phyloP scores from a whole-genome alignment of 2,888 invertebrate genomes.

The Ernsta delagoae region DNA sequence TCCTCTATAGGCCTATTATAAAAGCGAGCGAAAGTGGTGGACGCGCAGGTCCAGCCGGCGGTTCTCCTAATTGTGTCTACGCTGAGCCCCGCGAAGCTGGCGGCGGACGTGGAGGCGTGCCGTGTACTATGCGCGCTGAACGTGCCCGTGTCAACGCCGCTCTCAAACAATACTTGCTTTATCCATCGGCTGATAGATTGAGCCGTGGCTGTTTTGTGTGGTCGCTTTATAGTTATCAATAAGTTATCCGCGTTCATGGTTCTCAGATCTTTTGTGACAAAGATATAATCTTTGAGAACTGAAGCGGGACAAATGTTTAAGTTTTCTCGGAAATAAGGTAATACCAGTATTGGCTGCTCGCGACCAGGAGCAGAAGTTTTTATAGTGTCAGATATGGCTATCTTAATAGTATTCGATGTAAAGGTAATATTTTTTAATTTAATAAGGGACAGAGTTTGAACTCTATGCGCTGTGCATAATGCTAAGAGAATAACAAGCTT shows the following conservation, averaged over 20 bases:
- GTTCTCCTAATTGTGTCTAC: slow-evolving; percentile 28
- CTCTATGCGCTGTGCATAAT: slow-evolving; percentile 14
- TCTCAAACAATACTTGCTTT: not conserved
- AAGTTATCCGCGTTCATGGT: too few relatives aligned
- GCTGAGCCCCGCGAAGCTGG: slow-evolving; percentile 15
- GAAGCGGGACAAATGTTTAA: slow-evolving; percentile 6
- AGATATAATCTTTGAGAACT: too few relatives aligned
- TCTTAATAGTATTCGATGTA: not conserved
- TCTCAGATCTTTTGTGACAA: too few relatives aligned
- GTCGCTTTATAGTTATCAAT: not conserved
- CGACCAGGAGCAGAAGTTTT: slow-evolving; percentile 10
- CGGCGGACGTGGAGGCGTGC: slow-evolving; percentile 40
- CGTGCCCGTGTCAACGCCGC: slow-evolving; percentile 15
- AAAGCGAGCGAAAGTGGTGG: slow-evolving; percentile 9
- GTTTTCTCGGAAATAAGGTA: not conserved
- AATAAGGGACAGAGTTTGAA: slow-evolving; percentile 5
- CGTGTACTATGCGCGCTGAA: slow-evolving; percentile 35
- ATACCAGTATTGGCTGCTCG: slow-evolving; percentile 1
- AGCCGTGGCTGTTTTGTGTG: not conserved
- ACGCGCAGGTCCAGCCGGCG: slow-evolving; percentile 37
- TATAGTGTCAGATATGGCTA: not conserved
- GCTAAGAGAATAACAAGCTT: slow-evolving; percentile 10
- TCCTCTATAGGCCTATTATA: slow-evolving; percentile 1
- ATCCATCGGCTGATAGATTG: slow-evolving; percentile 16
- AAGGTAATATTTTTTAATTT: not conserved